Evolutionary conservation across 2,888 invertebrate genomes (phyloP), one percentile per base, ranked within the genome.

Genomic region (Drosophila cognata): DNA sequence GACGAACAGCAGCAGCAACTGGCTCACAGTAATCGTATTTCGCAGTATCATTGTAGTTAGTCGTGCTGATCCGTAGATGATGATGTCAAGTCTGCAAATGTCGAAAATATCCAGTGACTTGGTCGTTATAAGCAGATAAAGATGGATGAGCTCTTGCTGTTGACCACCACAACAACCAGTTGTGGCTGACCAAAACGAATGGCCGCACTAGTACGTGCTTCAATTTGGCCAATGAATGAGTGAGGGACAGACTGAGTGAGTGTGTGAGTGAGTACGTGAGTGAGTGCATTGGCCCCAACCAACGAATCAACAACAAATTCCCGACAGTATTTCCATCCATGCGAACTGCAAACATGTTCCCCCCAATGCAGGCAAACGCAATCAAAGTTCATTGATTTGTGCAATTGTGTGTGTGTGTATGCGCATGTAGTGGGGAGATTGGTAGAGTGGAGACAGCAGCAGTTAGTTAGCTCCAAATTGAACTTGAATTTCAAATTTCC

Each of bases 11-110:
- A 76, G 41, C 57, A 78, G 18, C 62, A 79, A 18, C 52, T 85
- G 77, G 31, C 74, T 77, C 58, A 50, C 74, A 62, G 81, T 25
- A 8, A 16, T 71, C 72, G 84, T 77, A 80, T 82, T 91, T 71
- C 92, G 91, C 70, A 90, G 84, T 73, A 91, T 90, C 92, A 92
- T 92, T 56, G 38, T 51, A 51, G 21, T 28, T 55, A n/a, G 25
- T 35, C 43, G 43, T 33, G 60, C 13, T 60, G 61, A 46, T 64
- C 74, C 69, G 81, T 71, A 76, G 76, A 46, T 51, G 74, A 69
- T 68, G 81, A 74, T 76, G 78, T 76, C 64, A 72, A 82, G 81
- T 69, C 77, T 85, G 76, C 84, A 90, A 87, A 86, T 87, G 89
- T 75, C 74, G 59, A 82, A 73, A 81, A 51, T 77, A 67, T 74